These are phyloP conservation scores for Zaprionus kolodkinae DNA, from an alignment of 1,140 invertebrate genomes.

Conservation along the genomic window DNA sequence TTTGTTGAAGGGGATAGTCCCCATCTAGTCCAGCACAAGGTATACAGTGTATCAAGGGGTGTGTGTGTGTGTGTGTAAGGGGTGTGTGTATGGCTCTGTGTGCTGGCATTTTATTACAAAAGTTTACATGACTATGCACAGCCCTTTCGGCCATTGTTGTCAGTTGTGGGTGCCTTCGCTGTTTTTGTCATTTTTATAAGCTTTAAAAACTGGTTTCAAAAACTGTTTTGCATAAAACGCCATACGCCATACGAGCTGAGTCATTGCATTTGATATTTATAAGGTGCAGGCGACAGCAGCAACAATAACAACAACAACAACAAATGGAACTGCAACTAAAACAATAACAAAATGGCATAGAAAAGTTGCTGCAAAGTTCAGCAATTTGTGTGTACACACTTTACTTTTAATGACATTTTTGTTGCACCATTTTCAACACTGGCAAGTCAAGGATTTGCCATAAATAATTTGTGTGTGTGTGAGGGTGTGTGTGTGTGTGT, in stretches of 20 bases:
- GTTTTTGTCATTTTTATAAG: conserved; percentile 74
- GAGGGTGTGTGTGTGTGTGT: neutral
- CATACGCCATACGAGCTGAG: conserved; percentile 39
- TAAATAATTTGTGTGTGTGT: conserved; percentile 5
- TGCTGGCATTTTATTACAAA: conserved; percentile 78
- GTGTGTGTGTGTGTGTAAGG: too few species aligned
- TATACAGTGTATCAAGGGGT: neutral
- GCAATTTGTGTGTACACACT: conserved; percentile 35
- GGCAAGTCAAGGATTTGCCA: conserved; percentile 15
- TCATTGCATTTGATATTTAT: conserved; percentile 56
- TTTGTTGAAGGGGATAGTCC: conserved; percentile 14
- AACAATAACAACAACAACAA: conserved; percentile 16
- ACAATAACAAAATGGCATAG: neutral
- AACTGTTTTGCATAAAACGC: conserved; percentile 45
- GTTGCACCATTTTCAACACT: conserved; percentile 25
- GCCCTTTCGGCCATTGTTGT: conserved; percentile 44
- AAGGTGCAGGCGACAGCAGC: conserved; percentile 36
- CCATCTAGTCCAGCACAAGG: conserved; percentile 1
- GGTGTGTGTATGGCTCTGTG: conserved; percentile 54
- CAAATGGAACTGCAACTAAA: conserved; percentile 3
- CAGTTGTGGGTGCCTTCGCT: conserved; percentile 40
- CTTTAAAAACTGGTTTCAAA: conserved; percentile 54
- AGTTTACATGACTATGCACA: conserved; percentile 74
- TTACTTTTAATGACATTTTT: conserved; percentile 45
- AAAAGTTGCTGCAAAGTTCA: conserved; percentile 28